Conservation (phyloP, 2,888 invertebrate species). For the Bugulina stolonifera region DNA sequence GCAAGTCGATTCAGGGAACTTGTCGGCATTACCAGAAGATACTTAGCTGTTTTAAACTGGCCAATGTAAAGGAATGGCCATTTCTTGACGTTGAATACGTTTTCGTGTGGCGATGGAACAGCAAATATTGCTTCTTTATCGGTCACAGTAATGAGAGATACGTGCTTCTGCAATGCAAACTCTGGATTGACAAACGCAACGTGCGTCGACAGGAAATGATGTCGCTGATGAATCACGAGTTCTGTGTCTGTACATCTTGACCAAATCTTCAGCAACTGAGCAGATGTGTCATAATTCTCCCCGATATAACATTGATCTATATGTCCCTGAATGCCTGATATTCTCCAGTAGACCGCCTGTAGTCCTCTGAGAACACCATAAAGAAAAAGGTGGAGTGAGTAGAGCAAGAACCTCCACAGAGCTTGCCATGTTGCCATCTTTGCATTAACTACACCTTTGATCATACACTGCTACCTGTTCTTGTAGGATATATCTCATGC, state of each 20-base stretch:
- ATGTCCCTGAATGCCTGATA: slow-evolving; percentile 1
- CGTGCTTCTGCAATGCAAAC: slow-evolving; percentile 13
- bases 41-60: not conserved
- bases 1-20: not conserved
- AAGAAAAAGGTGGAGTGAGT: not conserved
- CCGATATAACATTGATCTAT: not conserved
- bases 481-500: no score
- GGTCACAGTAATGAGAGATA: not conserved
- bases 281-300: not conserved
- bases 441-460: no score
- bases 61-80: not conserved
- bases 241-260: not conserved
- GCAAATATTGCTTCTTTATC: not conserved
- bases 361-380: not conserved
- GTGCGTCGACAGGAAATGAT: not conserved
- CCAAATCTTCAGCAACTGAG: slow-evolving; percentile 3
- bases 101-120: not conserved
- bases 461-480: no score
- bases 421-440: not conserved
- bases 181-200: slow-evolving; percentile 10
- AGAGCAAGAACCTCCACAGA: not conserved
- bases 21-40: slow-evolving; percentile 12
- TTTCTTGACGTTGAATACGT: not conserved
- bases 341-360: not conserved
- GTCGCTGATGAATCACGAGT: not conserved